Percentiles rank a stretch among this genome's conserved stretches.
Evolutionary conservation across 2,888 invertebrate species (phyloP).

Genomic region (Lacanobia oleracea): DNA sequence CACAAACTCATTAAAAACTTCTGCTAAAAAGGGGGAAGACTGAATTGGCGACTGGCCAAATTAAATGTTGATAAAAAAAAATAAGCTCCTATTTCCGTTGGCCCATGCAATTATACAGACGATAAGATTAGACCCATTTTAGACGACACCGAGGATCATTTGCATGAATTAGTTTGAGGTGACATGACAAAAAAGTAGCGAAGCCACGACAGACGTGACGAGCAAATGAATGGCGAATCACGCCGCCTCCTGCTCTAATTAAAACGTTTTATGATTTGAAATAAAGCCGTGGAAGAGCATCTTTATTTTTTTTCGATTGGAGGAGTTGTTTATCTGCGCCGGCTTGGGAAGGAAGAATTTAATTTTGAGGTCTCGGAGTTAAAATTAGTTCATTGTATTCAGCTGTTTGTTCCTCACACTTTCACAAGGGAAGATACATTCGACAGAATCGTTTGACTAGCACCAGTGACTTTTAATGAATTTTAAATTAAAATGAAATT

Average conservation of each 20-base stretch:
- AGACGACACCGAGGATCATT: conserved; percentile 79
- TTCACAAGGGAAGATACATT: not conserved
- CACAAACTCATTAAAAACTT: conserved; percentile 65
- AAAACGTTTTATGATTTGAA: conserved; percentile 60
- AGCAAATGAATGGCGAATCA: conserved; percentile 74
- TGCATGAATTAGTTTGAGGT: conserved; percentile 84
- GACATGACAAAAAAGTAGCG: conserved; percentile 77
- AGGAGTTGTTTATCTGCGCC: conserved; percentile 18
- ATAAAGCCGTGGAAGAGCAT: conserved; percentile 44
- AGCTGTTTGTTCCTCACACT: not conserved
- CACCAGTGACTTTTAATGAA: not conserved
- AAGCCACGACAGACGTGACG: conserved; percentile 74
- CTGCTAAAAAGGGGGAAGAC: conserved; percentile 48
- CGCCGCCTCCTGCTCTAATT: conserved; percentile 49
- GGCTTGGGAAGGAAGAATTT: conserved; percentile 4
- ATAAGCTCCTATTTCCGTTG: conserved; percentile 73
- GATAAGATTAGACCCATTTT: conserved; percentile 83
- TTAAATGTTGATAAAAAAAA: conserved; percentile 75
- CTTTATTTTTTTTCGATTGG: conserved; percentile 48
- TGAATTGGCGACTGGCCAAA: conserved; percentile 72
- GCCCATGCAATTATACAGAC: conserved; percentile 78
- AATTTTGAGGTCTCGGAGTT: not conserved
- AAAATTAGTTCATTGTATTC: not conserved
- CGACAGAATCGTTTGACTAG: not conserved
- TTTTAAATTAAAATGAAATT: not conserved